Evolutionary conservation across 2,113 vertebrate species (phyloP), one percentile per base, ranked within the genome.

Genomic region (Otus sunia): DNA sequence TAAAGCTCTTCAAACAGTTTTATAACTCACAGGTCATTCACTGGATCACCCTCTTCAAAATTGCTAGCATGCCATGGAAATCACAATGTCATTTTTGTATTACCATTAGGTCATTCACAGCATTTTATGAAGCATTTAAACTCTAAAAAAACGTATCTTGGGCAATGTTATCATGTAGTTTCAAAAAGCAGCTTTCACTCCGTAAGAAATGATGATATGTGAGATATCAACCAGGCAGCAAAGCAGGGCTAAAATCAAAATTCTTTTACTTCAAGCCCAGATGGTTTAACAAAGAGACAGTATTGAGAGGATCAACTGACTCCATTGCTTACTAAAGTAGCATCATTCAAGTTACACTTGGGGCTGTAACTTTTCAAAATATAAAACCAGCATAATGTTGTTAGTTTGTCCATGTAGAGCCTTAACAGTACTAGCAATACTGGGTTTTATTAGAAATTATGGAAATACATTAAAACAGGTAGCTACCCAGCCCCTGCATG

Each of bases 31-130:
- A 20, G 47, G 12, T 82, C 53, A 58, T n/a, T 71, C 17, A 18
- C 79, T 91, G 30, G 49, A 77, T 74, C 53, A 55, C 43, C 21
- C 16, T 53, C 63, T 62, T 74, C 15, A 56, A 72, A n/a, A 69
- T 9, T 7, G 39, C 29, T 47, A 71, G n/a, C 41, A 66, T 83
- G 91, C 74, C 53, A 94, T 15, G 36, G 67, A 86, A 86, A 93
- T 94, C 30, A 87, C 23, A 12, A 32, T 56, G 18, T 88, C 89
- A 60, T 74, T 95, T 96, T 91, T 92, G 29, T 83, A 95, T 89
- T 88, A 72, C 27, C 49, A 41, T 90, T 94, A 55, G 26, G 67
- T 91, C 32, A 47, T n/a, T 78, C 59, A 59, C 9, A 94, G 59
- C 47, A 64, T 90, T 89, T 92, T 47, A 80, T 19, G 12, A 96